These are phyloP conservation scores for Drosophila orosa DNA, from an alignment of 1,140 invertebrate species.

Conservation along the genomic window DNA sequence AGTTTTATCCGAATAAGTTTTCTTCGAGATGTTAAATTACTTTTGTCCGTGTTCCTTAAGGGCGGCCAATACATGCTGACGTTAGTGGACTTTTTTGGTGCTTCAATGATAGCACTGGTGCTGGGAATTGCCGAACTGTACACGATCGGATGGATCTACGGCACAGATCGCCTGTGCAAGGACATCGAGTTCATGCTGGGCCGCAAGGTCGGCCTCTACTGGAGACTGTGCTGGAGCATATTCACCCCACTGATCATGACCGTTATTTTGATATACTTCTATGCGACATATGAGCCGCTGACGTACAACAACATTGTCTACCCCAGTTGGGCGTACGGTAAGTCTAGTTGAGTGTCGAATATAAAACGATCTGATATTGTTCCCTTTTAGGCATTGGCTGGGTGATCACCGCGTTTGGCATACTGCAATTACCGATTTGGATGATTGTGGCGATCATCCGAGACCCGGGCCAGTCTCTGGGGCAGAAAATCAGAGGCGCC, in stretches of 20 bases:
- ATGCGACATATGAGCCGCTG: constrained; percentile 85
- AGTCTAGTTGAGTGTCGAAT: constrained; percentile 1
- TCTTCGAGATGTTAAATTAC: not conserved
- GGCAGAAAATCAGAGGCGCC: constrained; percentile 84
- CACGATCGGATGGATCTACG: constrained; percentile 89
- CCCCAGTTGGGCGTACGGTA: constrained; percentile 85
- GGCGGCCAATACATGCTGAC: constrained; percentile 92
- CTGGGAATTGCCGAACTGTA: constrained; percentile 88
- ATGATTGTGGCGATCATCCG: constrained; percentile 84
- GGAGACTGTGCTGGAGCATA: constrained; percentile 92
- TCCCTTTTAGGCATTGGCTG: constrained; percentile 85
- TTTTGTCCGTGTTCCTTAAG: constrained; percentile 84
- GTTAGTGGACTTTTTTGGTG: constrained; percentile 91
- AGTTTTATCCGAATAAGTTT: not conserved
- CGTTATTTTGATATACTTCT: constrained; percentile 88
- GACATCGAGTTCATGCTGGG: constrained; percentile 90
- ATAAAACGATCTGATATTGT: not conserved
- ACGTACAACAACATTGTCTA: constrained; percentile 85
- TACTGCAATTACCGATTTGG: constrained; percentile 87
- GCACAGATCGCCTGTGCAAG: constrained; percentile 87
- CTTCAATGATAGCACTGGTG: constrained; percentile 89
- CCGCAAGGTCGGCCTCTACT: constrained; percentile 89
- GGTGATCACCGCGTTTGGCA: constrained; percentile 85
- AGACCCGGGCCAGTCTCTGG: constrained; percentile 73
- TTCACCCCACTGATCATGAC: constrained; percentile 89